Conservation (phyloP, 2,113 vertebrate species). For the Nannospalax galili region DNA sequence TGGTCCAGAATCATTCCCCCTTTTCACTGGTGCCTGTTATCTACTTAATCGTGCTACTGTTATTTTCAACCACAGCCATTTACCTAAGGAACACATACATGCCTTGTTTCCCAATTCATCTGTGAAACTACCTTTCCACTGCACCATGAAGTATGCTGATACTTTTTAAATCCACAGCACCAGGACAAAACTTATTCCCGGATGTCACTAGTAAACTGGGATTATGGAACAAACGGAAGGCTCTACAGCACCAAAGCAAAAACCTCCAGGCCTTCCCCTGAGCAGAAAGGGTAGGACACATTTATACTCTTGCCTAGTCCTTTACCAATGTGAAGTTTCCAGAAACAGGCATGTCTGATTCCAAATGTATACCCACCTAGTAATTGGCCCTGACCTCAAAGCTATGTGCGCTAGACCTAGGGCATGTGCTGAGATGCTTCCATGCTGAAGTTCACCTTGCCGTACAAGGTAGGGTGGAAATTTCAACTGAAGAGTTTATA, state of each 20-base stretch:
- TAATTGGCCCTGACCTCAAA: background rate
- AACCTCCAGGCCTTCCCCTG: background rate
- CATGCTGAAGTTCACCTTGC: background rate
- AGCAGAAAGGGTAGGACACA: no score
- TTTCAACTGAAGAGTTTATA: background rate
- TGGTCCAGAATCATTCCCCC: background rate
- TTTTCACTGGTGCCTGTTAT: background rate
- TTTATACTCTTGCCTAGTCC: background rate
- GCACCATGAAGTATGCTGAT: background rate
- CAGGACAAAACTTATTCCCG: background rate
- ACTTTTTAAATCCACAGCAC: conserved; percentile 28
- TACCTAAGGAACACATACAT: background rate
- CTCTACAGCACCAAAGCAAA: background rate
- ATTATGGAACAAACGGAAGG: background rate
- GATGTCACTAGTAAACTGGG: background rate
- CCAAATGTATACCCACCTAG: background rate
- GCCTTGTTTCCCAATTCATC: background rate
- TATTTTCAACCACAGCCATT: background rate
- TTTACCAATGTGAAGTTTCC: conserved; percentile 23
- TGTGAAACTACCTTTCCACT: background rate
- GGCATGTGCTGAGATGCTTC: no score
- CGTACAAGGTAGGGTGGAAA: background rate
- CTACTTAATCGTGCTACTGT: background rate
- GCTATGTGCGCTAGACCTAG: background rate
- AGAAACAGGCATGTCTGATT: conserved; percentile 26